phyloP scores from a whole-genome alignment of 1,140 invertebrate species.

The roundworm (Caenorhabditis elegans) region WBcel235 BX284605.5:3429501-3430000 shows the following conservation, averaged over 20 bases:
- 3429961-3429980: background rate
- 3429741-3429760: too few species aligned
- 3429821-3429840: background rate
- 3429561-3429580: background rate
- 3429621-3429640: too few species aligned
- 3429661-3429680: too few species aligned
- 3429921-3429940: background rate
- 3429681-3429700: too few species aligned
- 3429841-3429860: too few species aligned
- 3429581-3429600: too few species aligned
- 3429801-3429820: background rate
- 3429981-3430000: background rate
- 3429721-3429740: too few species aligned
- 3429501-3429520: background rate
- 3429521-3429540: background rate
- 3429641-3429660: too few species aligned
- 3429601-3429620: too few species aligned
- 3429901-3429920: background rate
- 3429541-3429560: background rate
- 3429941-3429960: background rate
- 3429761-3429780: background rate
- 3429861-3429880: too few species aligned
- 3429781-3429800: background rate
- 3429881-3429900: background rate
- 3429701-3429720: too few species aligned